phyloP scores from a whole-genome alignment of 2,797 vertebrate genomes.

The Zenarchopterus dispar region DNA sequence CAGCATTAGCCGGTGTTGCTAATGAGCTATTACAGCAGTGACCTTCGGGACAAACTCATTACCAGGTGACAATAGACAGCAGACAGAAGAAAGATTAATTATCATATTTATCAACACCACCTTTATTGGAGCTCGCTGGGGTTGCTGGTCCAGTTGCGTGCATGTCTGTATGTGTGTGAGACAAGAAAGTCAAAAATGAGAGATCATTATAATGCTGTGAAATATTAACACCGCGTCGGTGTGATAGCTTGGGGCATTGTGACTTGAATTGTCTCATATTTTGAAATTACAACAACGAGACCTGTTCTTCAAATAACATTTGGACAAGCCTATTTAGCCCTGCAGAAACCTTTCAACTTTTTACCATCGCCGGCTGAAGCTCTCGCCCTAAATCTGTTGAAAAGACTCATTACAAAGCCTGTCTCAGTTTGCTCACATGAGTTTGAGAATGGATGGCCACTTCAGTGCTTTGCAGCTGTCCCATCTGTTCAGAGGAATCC shows the following conservation, averaged over 20 bases:
- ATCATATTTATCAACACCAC: constrained; percentile 69
- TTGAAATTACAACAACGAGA: constrained; percentile 1
- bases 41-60: constrained; percentile 75
- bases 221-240: constrained; percentile 12
- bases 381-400: constrained; percentile 16
- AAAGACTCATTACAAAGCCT: constrained; percentile 34
- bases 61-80: constrained; percentile 69
- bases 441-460: constrained; percentile 51
- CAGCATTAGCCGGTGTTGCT: constrained; percentile 56
- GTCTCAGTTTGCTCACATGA: constrained; percentile 31
- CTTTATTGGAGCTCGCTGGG: constrained; percentile 50
- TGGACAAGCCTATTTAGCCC: constrained; percentile 28
- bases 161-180: constrained; percentile 20
- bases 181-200: constrained; percentile 25
- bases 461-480: constrained; percentile 59
- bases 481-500: constrained; percentile 59
- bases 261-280: constrained; percentile 31
- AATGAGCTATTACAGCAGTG: constrained; percentile 73
- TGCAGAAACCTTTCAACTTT: constrained; percentile 1
- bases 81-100: constrained; percentile 67
- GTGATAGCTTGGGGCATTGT: constrained; percentile 21
- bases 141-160: constrained; percentile 40
- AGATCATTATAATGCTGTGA: constrained; percentile 33
- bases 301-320: constrained; percentile 25
- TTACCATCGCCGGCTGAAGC: constrained; percentile 3